A percentile compares a stretch with the other conserved stretches of the same genome.
Evolutionary conservation across 2,797 vertebrate genomes (phyloP).

Genomic region (Tarsius wallacei): DNA sequence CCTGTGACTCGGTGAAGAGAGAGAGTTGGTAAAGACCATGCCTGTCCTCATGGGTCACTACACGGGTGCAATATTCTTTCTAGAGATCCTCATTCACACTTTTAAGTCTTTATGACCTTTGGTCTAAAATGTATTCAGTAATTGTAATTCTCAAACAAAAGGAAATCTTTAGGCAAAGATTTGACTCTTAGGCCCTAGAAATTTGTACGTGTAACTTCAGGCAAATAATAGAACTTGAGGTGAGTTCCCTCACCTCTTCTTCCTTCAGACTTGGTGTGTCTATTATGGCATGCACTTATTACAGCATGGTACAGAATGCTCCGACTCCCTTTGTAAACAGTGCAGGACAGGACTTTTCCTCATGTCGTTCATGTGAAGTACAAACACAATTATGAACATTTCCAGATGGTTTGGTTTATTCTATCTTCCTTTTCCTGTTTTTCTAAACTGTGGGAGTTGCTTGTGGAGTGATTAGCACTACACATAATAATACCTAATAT

Average conservation of each 20-base stretch:
- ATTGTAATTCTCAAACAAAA: constrained; percentile 26
- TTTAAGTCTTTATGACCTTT: not conserved
- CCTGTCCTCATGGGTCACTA: not conserved
- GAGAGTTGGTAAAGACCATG: not conserved
- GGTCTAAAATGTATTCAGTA: not conserved
- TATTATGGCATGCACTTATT: not conserved
- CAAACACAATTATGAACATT: not conserved
- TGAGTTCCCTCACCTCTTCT: not conserved
- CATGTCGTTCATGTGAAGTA: not conserved
- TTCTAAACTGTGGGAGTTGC: not conserved
- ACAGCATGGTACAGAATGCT: not conserved
- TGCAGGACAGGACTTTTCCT: not conserved
- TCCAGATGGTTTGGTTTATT: not conserved
- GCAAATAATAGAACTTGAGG: not conserved
- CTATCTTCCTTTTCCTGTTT: constrained; percentile 31
- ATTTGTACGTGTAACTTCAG: not conserved
- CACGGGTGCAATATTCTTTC: not conserved
- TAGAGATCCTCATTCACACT: not conserved
- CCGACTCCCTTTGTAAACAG: not conserved
- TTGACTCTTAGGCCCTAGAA: constrained; percentile 6
- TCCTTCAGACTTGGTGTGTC: not conserved
- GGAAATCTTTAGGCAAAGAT: not conserved
- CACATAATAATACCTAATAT: not conserved
- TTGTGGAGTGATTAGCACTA: not conserved
- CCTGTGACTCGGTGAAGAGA: not conserved